phyloP scores from a whole-genome alignment of 2,888 invertebrate species.

The Dasypolia templi region DNA sequence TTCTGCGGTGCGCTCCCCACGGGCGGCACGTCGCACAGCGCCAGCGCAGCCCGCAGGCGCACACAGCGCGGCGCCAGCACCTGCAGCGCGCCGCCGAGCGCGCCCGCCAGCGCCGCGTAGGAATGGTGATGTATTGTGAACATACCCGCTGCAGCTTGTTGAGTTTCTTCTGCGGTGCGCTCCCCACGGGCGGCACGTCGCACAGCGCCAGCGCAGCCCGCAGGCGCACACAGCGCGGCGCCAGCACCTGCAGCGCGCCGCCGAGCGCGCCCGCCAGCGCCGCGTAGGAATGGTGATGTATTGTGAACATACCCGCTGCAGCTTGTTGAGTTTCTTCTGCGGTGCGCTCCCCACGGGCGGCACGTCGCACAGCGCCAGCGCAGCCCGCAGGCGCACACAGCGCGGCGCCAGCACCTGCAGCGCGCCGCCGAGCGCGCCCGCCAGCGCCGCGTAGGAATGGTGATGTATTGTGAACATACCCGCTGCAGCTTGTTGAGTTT shows the following conservation, averaged over 20 bases:
- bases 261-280: conserved; percentile 91
- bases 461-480: too few species aligned
- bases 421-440: conserved; percentile 91
- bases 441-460: conserved; percentile 86
- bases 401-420: conserved; percentile 94
- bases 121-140: too few species aligned
- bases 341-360: conserved; percentile 87
- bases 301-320: conserved; percentile 93
- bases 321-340: conserved; percentile 91
- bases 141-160: conserved; percentile 93
- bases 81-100: conserved; percentile 92
- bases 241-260: conserved; percentile 92
- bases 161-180: conserved; percentile 81
- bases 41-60: conserved; percentile 91
- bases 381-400: conserved; percentile 86
- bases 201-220: conserved; percentile 93
- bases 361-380: conserved; percentile 92
- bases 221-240: conserved; percentile 91
- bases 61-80: conserved; percentile 93
- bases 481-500: conserved; percentile 92
- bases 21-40: conserved; percentile 90
- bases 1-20: conserved; percentile 78
- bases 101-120: conserved; percentile 86
- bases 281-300: too few species aligned
- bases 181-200: conserved; percentile 86